These are phyloP conservation scores for Philantomba maxwellii DNA, from an alignment of 2,113 vertebrate genomes.

Conservation along the genomic window DNA sequence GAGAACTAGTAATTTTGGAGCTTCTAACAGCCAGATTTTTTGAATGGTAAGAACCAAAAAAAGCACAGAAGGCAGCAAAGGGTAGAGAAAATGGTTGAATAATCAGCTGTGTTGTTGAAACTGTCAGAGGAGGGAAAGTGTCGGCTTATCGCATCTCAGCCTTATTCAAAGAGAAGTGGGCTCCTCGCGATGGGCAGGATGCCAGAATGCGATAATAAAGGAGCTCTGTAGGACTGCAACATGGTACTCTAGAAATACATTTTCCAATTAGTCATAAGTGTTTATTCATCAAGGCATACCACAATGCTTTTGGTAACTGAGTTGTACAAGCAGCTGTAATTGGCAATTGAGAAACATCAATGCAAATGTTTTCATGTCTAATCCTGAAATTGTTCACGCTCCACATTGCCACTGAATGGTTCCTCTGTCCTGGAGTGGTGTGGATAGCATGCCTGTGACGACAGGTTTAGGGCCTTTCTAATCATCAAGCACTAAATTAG, in stretches of 20 bases:
- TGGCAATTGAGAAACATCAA: slow-evolving; percentile 59
- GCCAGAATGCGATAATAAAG: slow-evolving; percentile 60
- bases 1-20: slow-evolving; percentile 76
- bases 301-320: slow-evolving; percentile 35
- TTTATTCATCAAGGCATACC: slow-evolving; percentile 65
- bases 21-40: slow-evolving; percentile 72
- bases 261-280: slow-evolving; percentile 67
- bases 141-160: neutral
- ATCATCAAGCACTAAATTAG: neutral
- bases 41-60: slow-evolving; percentile 69
- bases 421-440: neutral
- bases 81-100: slow-evolving; percentile 54
- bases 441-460: neutral
- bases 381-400: slow-evolving; percentile 48
- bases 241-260: slow-evolving; percentile 70
- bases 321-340: slow-evolving; percentile 63
- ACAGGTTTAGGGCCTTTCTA: neutral
- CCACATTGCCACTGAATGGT: neutral
- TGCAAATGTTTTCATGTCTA: slow-evolving; percentile 46
- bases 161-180: slow-evolving; percentile 62
- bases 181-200: slow-evolving; percentile 48
- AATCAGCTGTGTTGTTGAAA: slow-evolving; percentile 62
- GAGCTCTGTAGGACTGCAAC: slow-evolving; percentile 51
- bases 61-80: slow-evolving; percentile 70
- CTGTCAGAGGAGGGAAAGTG: neutral